These are phyloP conservation scores for Drosophila demipolita DNA, from an alignment of 2,888 invertebrate genomes.

Conservation along the genomic window DNA sequence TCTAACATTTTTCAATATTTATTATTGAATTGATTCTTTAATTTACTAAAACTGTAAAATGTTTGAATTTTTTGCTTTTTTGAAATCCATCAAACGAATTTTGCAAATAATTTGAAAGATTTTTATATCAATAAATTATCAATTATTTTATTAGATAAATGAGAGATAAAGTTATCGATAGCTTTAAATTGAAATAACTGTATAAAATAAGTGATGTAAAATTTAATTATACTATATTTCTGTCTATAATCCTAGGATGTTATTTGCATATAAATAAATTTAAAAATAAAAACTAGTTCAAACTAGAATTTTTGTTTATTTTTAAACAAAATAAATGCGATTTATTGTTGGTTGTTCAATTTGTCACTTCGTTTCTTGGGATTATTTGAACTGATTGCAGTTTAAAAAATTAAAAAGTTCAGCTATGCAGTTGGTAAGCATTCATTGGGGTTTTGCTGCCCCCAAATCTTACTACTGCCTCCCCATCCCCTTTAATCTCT, in stretches of 20 bases:
- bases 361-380: neutral
- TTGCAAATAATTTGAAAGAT: neutral
- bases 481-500: neutral
- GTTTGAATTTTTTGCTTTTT: neutral
- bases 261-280: neutral
- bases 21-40: neutral
- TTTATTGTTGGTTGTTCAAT: neutral
- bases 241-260: too few species aligned
- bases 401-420: neutral
- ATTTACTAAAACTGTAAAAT: neutral
- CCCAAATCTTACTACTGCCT: neutral
- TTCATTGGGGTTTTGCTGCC: slow-evolving; percentile 6
- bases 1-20: neutral
- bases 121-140: neutral
- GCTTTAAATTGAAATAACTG: neutral
- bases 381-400: neutral
- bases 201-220: neutral
- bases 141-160: neutral
- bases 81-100: neutral
- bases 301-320: neutral
- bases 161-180: neutral
- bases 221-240: neutral
- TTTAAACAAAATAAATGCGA: neutral
- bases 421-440: neutral
- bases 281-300: neutral